Percentiles rank a stretch among this genome's conserved stretches.
Evolutionary conservation across 1,140 invertebrate species (phyloP).

Genomic region (Drosophila nigromelanica): DNA sequence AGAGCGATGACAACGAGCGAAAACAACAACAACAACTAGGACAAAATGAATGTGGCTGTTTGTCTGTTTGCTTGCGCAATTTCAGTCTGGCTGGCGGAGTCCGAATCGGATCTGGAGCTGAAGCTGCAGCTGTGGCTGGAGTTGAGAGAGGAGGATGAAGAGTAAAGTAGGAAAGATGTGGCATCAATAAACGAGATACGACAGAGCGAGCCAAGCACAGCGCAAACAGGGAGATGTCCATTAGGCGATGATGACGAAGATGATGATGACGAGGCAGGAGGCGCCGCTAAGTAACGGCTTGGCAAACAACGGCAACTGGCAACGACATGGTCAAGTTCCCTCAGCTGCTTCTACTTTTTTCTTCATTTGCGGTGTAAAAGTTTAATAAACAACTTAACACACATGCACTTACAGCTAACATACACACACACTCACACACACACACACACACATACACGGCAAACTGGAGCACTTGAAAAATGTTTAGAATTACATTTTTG

Average conservation of each 20-base stretch:
- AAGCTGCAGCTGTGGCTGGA: constrained; percentile 17
- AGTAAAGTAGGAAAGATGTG: constrained; percentile 43
- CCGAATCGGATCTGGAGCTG: constrained; percentile 15
- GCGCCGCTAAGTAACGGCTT: constrained; percentile 65
- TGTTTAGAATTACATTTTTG: constrained; percentile 76
- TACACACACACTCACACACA: constrained; percentile 27
- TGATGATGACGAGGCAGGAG: constrained; percentile 1
- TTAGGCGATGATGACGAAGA: constrained; percentile 42
- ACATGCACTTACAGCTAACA: constrained; percentile 22
- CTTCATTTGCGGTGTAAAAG: constrained; percentile 60
- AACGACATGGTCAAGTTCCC: constrained; percentile 74
- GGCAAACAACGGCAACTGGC: constrained; percentile 67
- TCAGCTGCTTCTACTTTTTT: constrained; percentile 32
- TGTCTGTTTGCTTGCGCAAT: constrained; percentile 62
- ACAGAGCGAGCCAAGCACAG: constrained; percentile 56
- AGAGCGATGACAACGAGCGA: constrained; percentile 15
- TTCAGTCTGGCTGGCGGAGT: constrained; percentile 33
- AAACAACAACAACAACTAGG: neutral
- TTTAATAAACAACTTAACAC: constrained; percentile 74
- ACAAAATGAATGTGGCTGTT: constrained; percentile 63
- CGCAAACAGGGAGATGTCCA: constrained; percentile 57
- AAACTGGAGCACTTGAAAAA: constrained; percentile 74
- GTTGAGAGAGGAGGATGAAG: constrained; percentile 23
- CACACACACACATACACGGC: constrained; percentile 31
- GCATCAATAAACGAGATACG: constrained; percentile 75